These are phyloP conservation scores for Mythimna albipuncta DNA, from an alignment of 2,888 invertebrate species.

Conservation along the genomic window DNA sequence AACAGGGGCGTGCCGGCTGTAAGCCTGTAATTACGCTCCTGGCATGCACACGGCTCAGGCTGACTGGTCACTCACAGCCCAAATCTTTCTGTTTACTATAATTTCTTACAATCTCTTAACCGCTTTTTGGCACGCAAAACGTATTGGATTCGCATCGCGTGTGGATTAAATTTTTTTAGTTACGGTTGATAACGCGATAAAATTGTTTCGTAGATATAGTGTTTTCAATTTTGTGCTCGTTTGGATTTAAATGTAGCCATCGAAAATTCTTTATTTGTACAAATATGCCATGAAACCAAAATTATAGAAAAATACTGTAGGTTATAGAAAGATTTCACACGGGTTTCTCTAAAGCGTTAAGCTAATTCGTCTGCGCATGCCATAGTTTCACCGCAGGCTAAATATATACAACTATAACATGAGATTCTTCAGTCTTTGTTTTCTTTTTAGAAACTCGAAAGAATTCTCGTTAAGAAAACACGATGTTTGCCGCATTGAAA, in stretches of 20 bases:
- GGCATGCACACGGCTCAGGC: conserved; percentile 72
- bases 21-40: conserved; percentile 77
- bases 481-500: conserved; percentile 87
- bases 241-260: conserved; percentile 69
- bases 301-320: conserved; percentile 48
- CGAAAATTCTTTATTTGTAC: conserved; percentile 60
- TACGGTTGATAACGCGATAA: conserved; percentile 76
- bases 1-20: conserved; percentile 80
- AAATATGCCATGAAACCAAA: conserved; percentile 60
- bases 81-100: conserved; percentile 84
- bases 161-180: conserved; percentile 82
- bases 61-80: conserved; percentile 67
- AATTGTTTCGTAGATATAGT: conserved; percentile 72
- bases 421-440: conserved; percentile 73
- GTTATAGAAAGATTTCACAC: conserved; percentile 49
- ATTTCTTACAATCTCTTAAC: conserved; percentile 82
- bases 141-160: conserved; percentile 81
- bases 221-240: conserved; percentile 73
- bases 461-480: conserved; percentile 87
- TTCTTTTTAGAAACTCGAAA: conserved; percentile 74
- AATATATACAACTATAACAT: conserved; percentile 51
- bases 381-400: conserved; percentile 21
- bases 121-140: conserved; percentile 86
- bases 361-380: conserved; percentile 21
- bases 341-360: conserved; percentile 47